Evolutionary conservation across 2,797 vertebrate species (phyloP).

Genomic region (Amphiprion clarkii): DNA sequence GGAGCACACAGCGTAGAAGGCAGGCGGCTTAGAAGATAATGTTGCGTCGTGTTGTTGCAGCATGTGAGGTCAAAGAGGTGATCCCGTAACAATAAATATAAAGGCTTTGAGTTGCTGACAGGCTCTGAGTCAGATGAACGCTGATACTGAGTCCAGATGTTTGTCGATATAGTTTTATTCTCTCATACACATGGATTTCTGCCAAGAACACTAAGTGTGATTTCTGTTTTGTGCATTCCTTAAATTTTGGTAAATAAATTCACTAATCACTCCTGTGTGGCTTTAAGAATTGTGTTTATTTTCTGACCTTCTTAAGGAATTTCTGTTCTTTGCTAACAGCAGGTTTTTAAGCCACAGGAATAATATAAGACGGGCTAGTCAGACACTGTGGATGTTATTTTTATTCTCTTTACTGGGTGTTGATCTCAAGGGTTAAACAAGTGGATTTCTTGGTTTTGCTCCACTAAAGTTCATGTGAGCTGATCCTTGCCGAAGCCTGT

Average conservation of each 20-base stretch:
- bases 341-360: constrained; percentile 1
- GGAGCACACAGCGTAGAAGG: neutral
- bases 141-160: neutral
- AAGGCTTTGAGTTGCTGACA: neutral
- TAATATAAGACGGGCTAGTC: neutral
- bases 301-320: constrained; percentile 9
- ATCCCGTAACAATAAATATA: constrained; percentile 11
- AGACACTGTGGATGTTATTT: neutral
- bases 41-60: constrained; percentile 10
- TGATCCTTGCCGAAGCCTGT: constrained; percentile 1
- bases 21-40: neutral
- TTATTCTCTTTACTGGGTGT: neutral
- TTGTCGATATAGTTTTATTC: neutral
- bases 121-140: neutral
- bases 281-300: constrained; percentile 16
- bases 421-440: constrained; percentile 18
- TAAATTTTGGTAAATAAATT: neutral
- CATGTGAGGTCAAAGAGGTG: neutral
- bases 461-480: neutral
- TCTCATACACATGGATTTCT: neutral
- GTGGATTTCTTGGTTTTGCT: constrained; percentile 4
- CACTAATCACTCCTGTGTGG: neutral
- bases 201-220: no score
- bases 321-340: constrained; percentile 25
- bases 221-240: neutral